Evolutionary conservation across 2,113 vertebrate genomes (phyloP), one percentile per base, ranked within the genome.

Genomic region (Myotis lucifugus): DNA sequence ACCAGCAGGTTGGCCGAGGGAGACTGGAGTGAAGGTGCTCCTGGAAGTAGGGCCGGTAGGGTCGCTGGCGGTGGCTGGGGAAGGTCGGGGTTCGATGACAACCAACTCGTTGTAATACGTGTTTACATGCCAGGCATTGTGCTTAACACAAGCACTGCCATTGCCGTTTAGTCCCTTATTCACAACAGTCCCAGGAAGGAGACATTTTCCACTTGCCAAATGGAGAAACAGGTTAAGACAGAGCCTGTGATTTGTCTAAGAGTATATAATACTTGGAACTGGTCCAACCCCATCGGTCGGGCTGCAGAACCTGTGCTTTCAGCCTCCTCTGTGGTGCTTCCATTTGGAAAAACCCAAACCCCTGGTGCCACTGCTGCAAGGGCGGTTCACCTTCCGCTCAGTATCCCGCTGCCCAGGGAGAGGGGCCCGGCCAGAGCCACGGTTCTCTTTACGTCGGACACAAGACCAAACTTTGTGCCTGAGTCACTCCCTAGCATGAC

Each of bases 51-150:
- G 59, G 32, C 14, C 8, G 21, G 11, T 56, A 9, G 52, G 21
- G 25, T 7, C 0, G 32, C 14, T 34, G 34, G 15, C 8, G 40
- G 34, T 19, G 32, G 5, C 5, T 7, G 34, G 5, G 66, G 15
- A 14, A 18, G 32, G 4, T 11, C 34, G 25, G 50, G 21, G 2
- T 5, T 1, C 70, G 1, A 4, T 2, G 14, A 12, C 2, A 19
- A 4, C 2, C 7, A 10, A 2, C 10, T 70, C 0, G 21, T 42
- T 85, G 3, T 12, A 14, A 0, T 1, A 1, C 7, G 40, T 14
- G 46, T 50, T 85, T 59, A 8, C 14, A 0, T 15, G 32, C 40
- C 17, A 18, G 56, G 27, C 32, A 1, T 48, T 74, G 74, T 42
- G 67, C 21, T 42, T n/a, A 48, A 37, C 32, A 72, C 18, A 79